Base-by-base conservation (phyloP, 2,113 vertebrate species). In the Marmota flaviventris region DNA sequence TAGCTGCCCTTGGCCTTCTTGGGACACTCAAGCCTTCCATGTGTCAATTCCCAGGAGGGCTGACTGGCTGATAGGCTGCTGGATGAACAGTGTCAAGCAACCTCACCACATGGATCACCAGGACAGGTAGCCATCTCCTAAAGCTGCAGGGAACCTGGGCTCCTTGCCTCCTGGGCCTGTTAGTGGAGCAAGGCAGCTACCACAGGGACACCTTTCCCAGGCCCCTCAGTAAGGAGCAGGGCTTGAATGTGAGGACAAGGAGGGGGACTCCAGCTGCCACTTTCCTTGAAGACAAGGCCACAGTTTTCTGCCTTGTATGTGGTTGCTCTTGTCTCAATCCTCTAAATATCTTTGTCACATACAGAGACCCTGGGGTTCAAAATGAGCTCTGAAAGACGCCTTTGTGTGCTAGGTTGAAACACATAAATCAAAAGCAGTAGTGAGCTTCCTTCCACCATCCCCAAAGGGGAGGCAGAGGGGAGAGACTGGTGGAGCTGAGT, bases 351-450 rank as follows among this genome's bases (percentile, higher is more conserved):
- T 96, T 94, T 83, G 94, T 98, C 93, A 86, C 89, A 89, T 92
- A 94, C 94, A 75, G 83, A 97, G 70, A 95, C 65, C 70, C 76
- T 85, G 69, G 85, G 61, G 89, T 96, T 94, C 72, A 94, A 95
- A 97, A 96, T 37, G 93, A 93, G 70, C 73, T 96, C 94, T 96
- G 91, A 97, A 98, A 97, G 94, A 73, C 63, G 39, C 76, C 97
- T 98, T 98, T 97, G 91, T 97, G 85, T 98, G 63, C 48, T 73
- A 42, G 27, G 72, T 39, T 89, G 93, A 87, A 89, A 98, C 91
- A 96, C 51, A 39, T 94, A 95, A 97, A 91, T 98, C 85, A 45
- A 53, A 85, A 69, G 76, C 42, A 45, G 29, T 69, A 88, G 78
- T 56, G 53, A 95, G 81, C 48, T 82, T 85, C 53, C 63, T 9